Base-by-base conservation (phyloP, 1,140 invertebrate species). In the Condylostylus longicornis region DNA sequence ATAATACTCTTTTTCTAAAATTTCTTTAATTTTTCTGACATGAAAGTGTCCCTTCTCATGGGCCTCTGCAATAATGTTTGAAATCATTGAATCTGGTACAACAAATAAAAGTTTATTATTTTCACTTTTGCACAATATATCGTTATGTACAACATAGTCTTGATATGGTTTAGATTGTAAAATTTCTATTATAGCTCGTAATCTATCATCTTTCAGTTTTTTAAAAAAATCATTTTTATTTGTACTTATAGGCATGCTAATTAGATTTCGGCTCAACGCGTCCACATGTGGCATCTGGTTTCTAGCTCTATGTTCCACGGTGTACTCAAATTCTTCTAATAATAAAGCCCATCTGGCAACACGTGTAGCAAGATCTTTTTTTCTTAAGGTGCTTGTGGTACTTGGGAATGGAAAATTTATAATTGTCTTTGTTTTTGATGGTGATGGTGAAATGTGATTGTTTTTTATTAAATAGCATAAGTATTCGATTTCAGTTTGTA, bases 401-500 rank as follows among this genome's bases (percentile, higher is more conserved):
- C 38, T 25, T 8, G 34, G 19, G 19, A 40, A 40, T 15, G 52
- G 50, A 45, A 51, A 61, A n/a, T 48, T 47, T 17, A 27, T 37
- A 0, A 63, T 48, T 5, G 53, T 56, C 23, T 46, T 40, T 4
- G 42, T 48, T 25, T 61, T 58, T 2, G 43, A 40, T 28, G 40
- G 21, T 2, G 46, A 37, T 13, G 58, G 56, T 25, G 37, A 41
- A 7, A 59, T 42, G 17, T 35, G 23, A 18, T 52, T 52, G 35
- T 42, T 40, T 12, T 18, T 25, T 28, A 19, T 27, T 13, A 8
- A 5, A 34, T 49, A 45, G 6, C 59, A 56, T 10, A 63, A 39
- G 43, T 50, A 63, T 39, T 61, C 48, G 4, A 61, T 41, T 32
- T 41, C 25, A 8, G 8, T 42, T 20, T 44, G 9, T 22, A 61